Conservation (phyloP, 37 sponge, comb jelly and placozoan genomes). For the Hexactinellida sp. region DNA sequence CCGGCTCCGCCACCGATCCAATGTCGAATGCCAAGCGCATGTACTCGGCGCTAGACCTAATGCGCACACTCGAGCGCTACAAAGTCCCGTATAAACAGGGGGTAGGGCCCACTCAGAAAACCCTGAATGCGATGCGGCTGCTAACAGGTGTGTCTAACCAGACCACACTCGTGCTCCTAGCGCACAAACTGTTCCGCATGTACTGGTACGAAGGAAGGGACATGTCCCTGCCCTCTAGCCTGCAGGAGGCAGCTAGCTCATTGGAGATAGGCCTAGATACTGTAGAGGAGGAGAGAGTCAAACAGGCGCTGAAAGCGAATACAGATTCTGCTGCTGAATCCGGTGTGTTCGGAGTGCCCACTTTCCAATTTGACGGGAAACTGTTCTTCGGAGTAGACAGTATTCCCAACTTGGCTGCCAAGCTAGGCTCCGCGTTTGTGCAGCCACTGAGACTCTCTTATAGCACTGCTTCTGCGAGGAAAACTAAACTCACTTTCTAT, state of each 20-base stretch:
- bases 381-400: conserved; percentile 78
- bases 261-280: conserved; percentile 24
- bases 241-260: conserved; percentile 32
- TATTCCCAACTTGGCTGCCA: conserved; percentile 47
- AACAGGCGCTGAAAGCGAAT: conserved; percentile 33
- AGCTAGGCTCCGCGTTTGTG: conserved; percentile 38
- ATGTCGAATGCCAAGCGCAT: conserved; percentile 53
- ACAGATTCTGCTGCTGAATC: conserved; percentile 57
- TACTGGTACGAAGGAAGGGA: conserved; percentile 58
- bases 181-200: conserved; percentile 53
- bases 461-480: background rate
- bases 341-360: conserved; percentile 91
- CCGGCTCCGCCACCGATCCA: conserved; percentile 62
- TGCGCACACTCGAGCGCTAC: conserved; percentile 22
- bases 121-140: conserved; percentile 69
- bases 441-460: conserved; percentile 34
- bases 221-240: conserved; percentile 13
- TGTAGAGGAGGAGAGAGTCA: conserved; percentile 20
- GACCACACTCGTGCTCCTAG: conserved; percentile 19
- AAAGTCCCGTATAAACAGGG: conserved; percentile 26
- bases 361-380: conserved; percentile 47
- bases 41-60: conserved; percentile 40
- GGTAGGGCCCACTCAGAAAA: conserved; percentile 35
- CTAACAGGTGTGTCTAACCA: conserved; percentile 42
- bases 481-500: conserved; percentile 48